Evolutionary conservation across 2,113 vertebrate species (phyloP).

Genomic region (Tachuris rubrigastra): DNA sequence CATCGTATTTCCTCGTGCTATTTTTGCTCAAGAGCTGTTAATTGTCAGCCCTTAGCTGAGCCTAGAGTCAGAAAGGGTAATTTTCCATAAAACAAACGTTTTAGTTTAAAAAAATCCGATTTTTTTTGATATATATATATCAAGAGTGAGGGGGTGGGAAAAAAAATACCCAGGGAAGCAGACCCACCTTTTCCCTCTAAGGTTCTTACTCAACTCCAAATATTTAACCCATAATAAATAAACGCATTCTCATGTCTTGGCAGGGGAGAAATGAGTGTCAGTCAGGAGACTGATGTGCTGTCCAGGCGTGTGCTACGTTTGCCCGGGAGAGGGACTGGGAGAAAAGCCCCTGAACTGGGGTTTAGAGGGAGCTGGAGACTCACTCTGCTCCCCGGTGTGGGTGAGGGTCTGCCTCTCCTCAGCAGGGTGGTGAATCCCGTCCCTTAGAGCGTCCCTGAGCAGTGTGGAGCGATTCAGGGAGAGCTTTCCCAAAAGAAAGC

Average conservation of each 20-base stretch:
- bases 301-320: background rate
- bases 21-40: background rate
- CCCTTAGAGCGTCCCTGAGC: background rate
- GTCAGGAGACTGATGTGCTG: background rate
- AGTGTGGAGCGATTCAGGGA: rapidly evolving
- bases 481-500: background rate
- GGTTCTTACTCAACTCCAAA: conserved; percentile 25
- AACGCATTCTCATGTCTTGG: background rate
- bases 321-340: background rate
- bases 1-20: background rate
- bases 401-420: background rate
- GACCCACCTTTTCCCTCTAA: conserved; percentile 31
- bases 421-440: background rate
- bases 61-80: background rate
- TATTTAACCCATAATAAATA: conserved; percentile 50
- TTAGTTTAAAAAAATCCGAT: background rate
- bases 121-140: background rate
- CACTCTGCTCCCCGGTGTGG: rapidly evolving
- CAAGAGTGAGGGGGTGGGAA: background rate
- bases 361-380: background rate
- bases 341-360: background rate
- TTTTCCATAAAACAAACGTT: background rate
- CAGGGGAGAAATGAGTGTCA: background rate
- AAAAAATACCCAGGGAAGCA: background rate
- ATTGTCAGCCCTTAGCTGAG: background rate